These are phyloP conservation scores for Taenioides sp. DNA, from an alignment of 2,797 vertebrate species.

Conservation along the genomic window DNA sequence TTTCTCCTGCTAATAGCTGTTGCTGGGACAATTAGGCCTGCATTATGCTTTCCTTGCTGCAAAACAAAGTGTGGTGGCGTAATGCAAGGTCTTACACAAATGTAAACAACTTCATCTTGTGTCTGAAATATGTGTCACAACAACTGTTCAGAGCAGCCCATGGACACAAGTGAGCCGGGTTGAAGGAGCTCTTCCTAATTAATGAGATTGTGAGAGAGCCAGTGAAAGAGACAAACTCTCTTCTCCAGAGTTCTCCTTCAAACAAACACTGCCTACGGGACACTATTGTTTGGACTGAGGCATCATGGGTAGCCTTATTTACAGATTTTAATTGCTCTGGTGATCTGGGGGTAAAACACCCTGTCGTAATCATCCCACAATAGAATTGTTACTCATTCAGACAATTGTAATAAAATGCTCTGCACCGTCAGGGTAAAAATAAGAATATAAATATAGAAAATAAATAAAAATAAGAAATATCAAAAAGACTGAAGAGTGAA, in stretches of 20 bases:
- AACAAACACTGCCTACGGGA: slow-evolving; percentile 80
- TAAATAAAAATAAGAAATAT: no score
- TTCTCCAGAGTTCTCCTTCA: slow-evolving; percentile 75
- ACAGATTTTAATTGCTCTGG: slow-evolving; percentile 92
- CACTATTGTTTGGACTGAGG: slow-evolving; percentile 79
- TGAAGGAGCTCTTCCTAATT: slow-evolving; percentile 78
- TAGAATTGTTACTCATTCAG: slow-evolving; percentile 82
- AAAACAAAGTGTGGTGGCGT: slow-evolving; percentile 70
- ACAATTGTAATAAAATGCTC: slow-evolving; percentile 87
- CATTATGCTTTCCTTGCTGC: slow-evolving; percentile 59
- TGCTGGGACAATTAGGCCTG: slow-evolving; percentile 56
- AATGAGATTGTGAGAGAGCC: slow-evolving; percentile 61
- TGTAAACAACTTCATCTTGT: slow-evolving; percentile 81
- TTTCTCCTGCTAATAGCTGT: slow-evolving; percentile 59
- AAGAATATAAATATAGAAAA: slow-evolving; percentile 7
- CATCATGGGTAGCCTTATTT: slow-evolving; percentile 85
- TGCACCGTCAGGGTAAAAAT: slow-evolving; percentile 63
- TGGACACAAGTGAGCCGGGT: slow-evolving; percentile 70
- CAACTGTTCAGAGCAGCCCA: slow-evolving; percentile 75
- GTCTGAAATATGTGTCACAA: slow-evolving; percentile 77
- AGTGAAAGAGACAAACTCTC: slow-evolving; percentile 63
- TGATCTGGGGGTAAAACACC: slow-evolving; percentile 84
- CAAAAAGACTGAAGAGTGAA: slow-evolving; percentile 35
- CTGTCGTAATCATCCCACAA: slow-evolving; percentile 86
- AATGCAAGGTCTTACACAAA: slow-evolving; percentile 74